These are phyloP conservation scores for Heptranchias perlo DNA, from an alignment of 2,113 vertebrate species.

Conservation along the genomic window DNA sequence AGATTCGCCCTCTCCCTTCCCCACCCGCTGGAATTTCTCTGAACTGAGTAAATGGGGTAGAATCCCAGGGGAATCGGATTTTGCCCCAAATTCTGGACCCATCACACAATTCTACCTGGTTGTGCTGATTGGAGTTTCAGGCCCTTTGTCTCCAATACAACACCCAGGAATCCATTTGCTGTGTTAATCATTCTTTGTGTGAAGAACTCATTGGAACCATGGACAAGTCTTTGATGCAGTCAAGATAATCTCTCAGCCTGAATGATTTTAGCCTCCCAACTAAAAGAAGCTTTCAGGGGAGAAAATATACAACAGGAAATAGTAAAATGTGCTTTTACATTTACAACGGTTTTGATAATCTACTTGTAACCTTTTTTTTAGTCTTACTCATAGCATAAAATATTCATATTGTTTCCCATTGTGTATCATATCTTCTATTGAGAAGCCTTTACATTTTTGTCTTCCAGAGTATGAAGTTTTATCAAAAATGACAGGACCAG, in stretches of 20 bases:
- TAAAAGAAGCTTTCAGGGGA: not conserved
- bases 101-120: not conserved
- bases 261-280: not conserved
- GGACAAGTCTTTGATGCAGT: not conserved
- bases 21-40: not conserved
- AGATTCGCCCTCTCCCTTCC: not conserved
- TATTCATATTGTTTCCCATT: not conserved
- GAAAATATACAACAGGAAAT: not conserved
- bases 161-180: not conserved
- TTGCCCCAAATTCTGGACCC: not conserved
- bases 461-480: slow-evolving; percentile 84
- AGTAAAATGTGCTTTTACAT: not conserved
- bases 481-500: slow-evolving; percentile 72
- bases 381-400: not conserved
- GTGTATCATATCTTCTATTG: not conserved
- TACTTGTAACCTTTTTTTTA: not conserved
- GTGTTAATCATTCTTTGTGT: not conserved
- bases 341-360: not conserved
- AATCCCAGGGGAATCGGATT: not conserved
- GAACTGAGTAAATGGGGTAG: not conserved
- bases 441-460: slow-evolving; percentile 18
- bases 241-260: not conserved
- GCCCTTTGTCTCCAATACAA: not conserved
- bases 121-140: not conserved
- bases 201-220: not conserved